Evolutionary conservation across 2,888 invertebrate genomes (phyloP), one percentile per base, ranked within the genome.

Genomic region (Linyphia triangularis): DNA sequence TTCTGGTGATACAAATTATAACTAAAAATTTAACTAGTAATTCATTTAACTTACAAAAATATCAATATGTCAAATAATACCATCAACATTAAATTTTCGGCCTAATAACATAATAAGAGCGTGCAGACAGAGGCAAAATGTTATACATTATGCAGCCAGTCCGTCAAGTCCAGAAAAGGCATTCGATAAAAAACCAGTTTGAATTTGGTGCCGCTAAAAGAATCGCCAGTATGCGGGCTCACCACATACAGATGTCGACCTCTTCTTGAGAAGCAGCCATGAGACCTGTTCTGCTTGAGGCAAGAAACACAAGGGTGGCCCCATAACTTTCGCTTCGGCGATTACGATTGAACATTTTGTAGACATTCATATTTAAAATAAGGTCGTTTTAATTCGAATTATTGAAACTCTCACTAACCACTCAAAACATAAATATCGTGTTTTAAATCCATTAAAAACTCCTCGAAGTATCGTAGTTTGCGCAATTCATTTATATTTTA

Each of bases 111-210:
- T 51, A 51, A 51, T 51, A n/a, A 51, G n/a, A 51, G 51, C 5
- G 16, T 51, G 51, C 51, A 16, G 51, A 5, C 13, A 51, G 5
- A 51, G n/a, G n/a, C 13, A 16, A 51, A 51, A 16, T 51, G 16
- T n/a, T n/a, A n/a, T n/a, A 13, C 51, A 51, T 51, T 51, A 51
- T 51, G 51, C 16, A 51, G 13, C 9, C 33, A 4, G 33, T 33
- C 33, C 9, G 33, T 51, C 51, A 10, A 10, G 43, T 43, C 70
- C 70, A 26, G 70, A 43, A 70, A 43, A 43, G 43, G 43, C 43
- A 70, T 51, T 43, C 43, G 70, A 59, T 13, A 22, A 30, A 30
- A 63, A 77, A 77, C 77, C 77, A 77, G 77, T 77, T 77, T 61
- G 61, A 2, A 63, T 61, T 61, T 37, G 40, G 61, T 40, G 40